Percentiles rank a stretch among this genome's conserved stretches.
These are phyloP conservation scores for Aegypius monachus DNA, from an alignment of 2,113 vertebrate species.

Conservation along the genomic window DNA sequence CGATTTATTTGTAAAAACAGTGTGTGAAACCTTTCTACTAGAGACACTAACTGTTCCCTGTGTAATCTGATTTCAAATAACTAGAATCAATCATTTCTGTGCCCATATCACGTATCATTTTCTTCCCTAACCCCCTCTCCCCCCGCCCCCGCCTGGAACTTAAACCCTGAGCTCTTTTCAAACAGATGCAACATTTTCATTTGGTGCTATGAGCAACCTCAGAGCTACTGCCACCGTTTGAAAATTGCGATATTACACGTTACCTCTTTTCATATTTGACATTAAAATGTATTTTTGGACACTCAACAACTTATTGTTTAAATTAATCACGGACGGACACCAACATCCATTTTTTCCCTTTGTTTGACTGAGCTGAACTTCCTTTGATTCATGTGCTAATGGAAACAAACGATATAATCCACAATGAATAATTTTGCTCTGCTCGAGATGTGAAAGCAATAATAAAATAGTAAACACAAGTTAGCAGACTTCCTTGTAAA, in stretches of 20 bases:
- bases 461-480: constrained; percentile 51
- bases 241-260: background rate
- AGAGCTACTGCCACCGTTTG: background rate
- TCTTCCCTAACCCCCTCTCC: background rate
- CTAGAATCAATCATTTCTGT: background rate
- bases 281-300: constrained; percentile 23
- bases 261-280: background rate
- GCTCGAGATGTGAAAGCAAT: constrained; percentile 38
- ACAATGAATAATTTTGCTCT: constrained; percentile 47
- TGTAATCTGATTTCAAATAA: background rate
- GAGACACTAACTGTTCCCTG: background rate
- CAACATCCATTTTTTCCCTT: background rate
- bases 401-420: constrained; percentile 18
- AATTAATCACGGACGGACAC: constrained; percentile 22
- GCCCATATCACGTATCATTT: background rate
- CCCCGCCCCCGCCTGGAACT: background rate
- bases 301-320: constrained; percentile 23
- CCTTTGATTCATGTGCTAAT: constrained; percentile 54
- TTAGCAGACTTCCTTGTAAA: constrained; percentile 24
- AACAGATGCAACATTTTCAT: background rate
- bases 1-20: background rate
- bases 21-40: background rate
- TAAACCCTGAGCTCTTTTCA: background rate
- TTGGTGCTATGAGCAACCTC: background rate
- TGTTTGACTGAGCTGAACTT: constrained; percentile 32